phyloP scores from a whole-genome alignment of 2,113 vertebrate genomes.

The Etheostoma spectabile region DNA sequence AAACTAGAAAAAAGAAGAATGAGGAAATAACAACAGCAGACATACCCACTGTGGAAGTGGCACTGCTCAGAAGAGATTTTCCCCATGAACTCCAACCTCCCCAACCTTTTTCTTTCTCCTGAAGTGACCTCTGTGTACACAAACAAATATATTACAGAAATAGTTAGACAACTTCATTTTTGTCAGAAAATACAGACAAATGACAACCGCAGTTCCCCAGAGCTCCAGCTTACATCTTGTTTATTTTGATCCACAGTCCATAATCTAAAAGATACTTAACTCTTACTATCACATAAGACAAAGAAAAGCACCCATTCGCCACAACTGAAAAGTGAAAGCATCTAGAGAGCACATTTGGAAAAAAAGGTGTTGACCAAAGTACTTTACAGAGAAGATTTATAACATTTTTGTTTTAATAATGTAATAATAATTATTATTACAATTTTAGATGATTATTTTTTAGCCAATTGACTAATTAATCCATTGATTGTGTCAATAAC shows the following conservation, averaged over 20 bases:
- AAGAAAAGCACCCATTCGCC: neutral
- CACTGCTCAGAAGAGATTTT: constrained; percentile 92
- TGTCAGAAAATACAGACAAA: neutral
- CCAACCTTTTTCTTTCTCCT: constrained; percentile 78
- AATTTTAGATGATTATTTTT: too few species aligned
- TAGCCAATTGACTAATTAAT: neutral
- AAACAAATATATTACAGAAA: constrained; percentile 19
- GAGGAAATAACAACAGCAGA: neutral
- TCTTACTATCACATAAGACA: neutral
- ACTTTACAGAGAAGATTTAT: neutral
- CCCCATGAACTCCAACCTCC: constrained; percentile 95
- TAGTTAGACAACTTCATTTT: neutral
- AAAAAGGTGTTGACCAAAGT: neutral
- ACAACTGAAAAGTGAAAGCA: neutral
- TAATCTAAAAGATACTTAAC: neutral
- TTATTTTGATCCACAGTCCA: neutral
- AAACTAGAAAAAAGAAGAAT: neutral
- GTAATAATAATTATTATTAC: neutral
- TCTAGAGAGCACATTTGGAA: neutral
- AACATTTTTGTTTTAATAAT: neutral
- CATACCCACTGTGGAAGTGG: constrained; percentile 93
- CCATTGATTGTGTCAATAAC: neutral
- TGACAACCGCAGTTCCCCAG: neutral
- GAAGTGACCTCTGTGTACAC: constrained; percentile 57
- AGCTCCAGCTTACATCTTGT: neutral